These are phyloP conservation scores for Cynopterus sphinx DNA, from an alignment of 2,797 vertebrate genomes.

Conservation along the genomic window DNA sequence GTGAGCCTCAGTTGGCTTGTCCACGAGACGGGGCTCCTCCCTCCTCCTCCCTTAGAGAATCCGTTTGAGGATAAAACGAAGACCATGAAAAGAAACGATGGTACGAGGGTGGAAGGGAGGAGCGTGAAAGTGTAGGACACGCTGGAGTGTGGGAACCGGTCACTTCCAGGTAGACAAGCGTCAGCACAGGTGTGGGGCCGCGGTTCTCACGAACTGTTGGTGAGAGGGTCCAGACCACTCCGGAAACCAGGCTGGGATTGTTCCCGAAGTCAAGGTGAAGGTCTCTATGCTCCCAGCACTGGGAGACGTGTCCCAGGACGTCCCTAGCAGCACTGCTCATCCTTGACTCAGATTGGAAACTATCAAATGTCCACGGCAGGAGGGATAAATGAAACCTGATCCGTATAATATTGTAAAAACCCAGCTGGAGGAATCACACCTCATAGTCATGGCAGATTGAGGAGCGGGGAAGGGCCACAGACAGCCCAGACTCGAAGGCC, in stretches of 20 bases:
- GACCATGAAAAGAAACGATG: neutral
- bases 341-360: neutral
- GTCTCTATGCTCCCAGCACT: rapidly evolving
- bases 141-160: neutral
- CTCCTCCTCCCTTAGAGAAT: neutral
- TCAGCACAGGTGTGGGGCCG: neutral
- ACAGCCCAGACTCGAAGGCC: neutral
- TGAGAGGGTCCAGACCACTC: neutral
- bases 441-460: neutral
- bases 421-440: neutral
- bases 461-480: neutral
- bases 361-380: neutral
- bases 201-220: rapidly evolving
- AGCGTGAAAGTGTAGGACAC: rapidly evolving
- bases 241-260: neutral
- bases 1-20: neutral
- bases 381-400: neutral
- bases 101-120: too few relatives aligned
- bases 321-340: rapidly evolving
- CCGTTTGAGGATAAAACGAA: neutral
- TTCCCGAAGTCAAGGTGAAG: neutral
- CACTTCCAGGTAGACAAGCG: rapidly evolving
- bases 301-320: neutral
- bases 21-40: neutral
- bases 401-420: neutral